A percentile compares a stretch with the other conserved stretches of the same genome.
These are phyloP conservation scores for Melieria crassipennis DNA, from an alignment of 2,888 invertebrate species.

Conservation along the genomic window DNA sequence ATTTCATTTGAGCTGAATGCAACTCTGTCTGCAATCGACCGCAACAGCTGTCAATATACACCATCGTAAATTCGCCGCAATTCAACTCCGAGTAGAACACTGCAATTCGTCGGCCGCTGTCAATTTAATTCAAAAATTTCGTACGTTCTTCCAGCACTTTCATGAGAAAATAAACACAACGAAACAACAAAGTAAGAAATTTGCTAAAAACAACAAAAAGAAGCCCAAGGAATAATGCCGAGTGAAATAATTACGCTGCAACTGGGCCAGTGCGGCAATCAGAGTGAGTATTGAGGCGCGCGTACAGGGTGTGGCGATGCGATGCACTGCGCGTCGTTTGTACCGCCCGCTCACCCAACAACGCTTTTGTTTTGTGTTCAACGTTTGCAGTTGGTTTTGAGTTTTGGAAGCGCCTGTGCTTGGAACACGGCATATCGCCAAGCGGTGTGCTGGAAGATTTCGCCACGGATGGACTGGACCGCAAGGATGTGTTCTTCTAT, in stretches of 20 bases:
- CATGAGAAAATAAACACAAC: neutral
- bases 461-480: conserved; percentile 91
- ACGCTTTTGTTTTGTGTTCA: neutral
- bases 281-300: conserved; percentile 75
- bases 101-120: neutral
- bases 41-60: no score
- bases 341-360: neutral
- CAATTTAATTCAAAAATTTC: conserved; percentile 35
- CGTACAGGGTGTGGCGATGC: neutral
- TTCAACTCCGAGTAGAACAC: no score
- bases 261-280: conserved; percentile 98
- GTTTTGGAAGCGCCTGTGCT: conserved; percentile 98
- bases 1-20: no score
- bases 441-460: conserved; percentile 93
- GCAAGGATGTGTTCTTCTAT: conserved; percentile 99
- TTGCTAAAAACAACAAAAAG: neutral
- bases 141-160: conserved; percentile 36
- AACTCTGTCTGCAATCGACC: no score
- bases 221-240: conserved; percentile 72
- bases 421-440: conserved; percentile 97
- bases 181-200: conserved; percentile 7
- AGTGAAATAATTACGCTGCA: conserved; percentile 99
- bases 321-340: neutral
- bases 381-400: conserved; percentile 87
- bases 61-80: no score